These are phyloP conservation scores for Pyrocephalus nanus DNA, from an alignment of 2,797 vertebrate species.

Conservation along the genomic window DNA sequence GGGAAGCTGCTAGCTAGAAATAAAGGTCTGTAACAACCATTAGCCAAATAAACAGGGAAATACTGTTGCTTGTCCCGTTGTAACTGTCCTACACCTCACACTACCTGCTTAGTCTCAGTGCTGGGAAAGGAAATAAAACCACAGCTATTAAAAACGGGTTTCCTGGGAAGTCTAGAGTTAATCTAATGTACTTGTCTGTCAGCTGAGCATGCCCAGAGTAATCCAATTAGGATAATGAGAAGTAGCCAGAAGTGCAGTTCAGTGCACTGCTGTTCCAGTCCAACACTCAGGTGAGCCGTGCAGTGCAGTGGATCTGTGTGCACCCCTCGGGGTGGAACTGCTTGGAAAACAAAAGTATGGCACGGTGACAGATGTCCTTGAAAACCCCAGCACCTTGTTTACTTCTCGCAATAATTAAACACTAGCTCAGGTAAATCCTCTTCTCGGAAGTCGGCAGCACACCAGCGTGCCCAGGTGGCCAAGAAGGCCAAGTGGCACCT, in stretches of 20 bases:
- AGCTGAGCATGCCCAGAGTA: background rate
- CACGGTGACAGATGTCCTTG: background rate
- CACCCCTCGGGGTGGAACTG: accelerated
- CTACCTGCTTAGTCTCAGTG: background rate
- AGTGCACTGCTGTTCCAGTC: background rate
- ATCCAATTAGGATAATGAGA: conserved; percentile 19
- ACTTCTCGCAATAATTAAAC: background rate
- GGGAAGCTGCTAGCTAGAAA: background rate
- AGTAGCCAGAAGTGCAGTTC: background rate
- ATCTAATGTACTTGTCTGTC: background rate
- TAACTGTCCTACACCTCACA: background rate
- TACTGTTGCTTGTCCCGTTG: background rate
- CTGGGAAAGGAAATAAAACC: background rate
- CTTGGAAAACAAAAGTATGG: background rate
- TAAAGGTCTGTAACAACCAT: background rate
- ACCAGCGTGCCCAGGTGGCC: background rate
- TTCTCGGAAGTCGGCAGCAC: background rate
- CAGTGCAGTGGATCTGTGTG: accelerated
- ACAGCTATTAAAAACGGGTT: background rate
- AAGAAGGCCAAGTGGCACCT: background rate
- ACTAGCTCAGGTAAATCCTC: background rate
- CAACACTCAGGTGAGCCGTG: background rate
- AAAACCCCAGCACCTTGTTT: background rate
- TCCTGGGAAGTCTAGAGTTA: background rate
- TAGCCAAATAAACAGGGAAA: background rate